A percentile compares a stretch with the other conserved stretches of the same genome.
Evolutionary conservation across 2,113 vertebrate species (phyloP).

Genomic region (Chrysochloris asiatica): DNA sequence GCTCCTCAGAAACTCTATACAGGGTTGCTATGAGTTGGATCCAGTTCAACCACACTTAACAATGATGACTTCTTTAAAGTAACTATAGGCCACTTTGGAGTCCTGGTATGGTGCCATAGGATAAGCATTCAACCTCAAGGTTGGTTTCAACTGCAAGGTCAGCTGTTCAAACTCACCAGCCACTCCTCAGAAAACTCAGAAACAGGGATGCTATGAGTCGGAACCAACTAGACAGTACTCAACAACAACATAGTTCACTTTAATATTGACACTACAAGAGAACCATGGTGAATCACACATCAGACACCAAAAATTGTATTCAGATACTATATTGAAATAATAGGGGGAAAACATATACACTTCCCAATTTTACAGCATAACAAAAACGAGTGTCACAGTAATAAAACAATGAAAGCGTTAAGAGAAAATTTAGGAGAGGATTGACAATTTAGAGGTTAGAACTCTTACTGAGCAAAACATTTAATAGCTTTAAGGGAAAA

Average conservation of each 20-base stretch:
- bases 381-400: not conserved
- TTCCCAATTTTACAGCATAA: not conserved
- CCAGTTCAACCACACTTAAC: too few species aligned
- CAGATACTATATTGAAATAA: not conserved
- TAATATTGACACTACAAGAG: not conserved
- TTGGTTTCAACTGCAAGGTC: too few species aligned
- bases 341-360: not conserved
- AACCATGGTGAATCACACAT: not conserved
- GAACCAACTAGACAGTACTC: too few species aligned
- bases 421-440: slow-evolving; percentile 14
- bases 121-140: too few species aligned
- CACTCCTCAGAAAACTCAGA: too few species aligned
- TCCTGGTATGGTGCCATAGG: too few species aligned
- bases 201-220: too few species aligned
- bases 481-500: slow-evolving; percentile 14
- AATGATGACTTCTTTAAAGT: too few species aligned
- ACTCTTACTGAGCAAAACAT: not conserved
- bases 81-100: too few species aligned
- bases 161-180: too few species aligned
- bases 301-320: not conserved
- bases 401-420: not conserved
- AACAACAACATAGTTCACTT: too few species aligned
- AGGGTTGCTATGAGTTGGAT: not conserved
- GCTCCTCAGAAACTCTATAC: too few species aligned
- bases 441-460: not conserved